A percentile compares a stretch with the other conserved stretches of the same genome.
phyloP scores from a whole-genome alignment of 2,113 vertebrate species.

The Larimichthys polyactis region DNA sequence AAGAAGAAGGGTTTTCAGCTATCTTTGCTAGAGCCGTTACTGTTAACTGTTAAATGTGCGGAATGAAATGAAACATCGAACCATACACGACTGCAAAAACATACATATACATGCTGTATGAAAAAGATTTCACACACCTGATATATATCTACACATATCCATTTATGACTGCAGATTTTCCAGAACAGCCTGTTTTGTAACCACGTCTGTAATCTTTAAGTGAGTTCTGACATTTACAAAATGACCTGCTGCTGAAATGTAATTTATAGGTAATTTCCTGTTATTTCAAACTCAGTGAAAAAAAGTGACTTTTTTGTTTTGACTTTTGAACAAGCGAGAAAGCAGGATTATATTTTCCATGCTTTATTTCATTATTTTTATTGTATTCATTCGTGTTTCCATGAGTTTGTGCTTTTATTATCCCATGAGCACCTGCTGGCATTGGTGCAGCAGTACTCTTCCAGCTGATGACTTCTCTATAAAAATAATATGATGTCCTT shows the following conservation, averaged over 20 bases:
- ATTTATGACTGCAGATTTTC: background rate
- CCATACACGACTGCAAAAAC: too few relatives aligned
- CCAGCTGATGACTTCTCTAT: background rate
- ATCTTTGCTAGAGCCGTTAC: background rate
- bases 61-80: background rate
- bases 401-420: background rate
- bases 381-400: background rate
- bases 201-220: background rate
- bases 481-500: background rate
- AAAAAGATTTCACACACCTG: background rate
- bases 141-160: background rate
- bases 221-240: background rate
- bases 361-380: background rate
- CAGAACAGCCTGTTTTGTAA: background rate
- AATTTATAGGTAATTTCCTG: background rate
- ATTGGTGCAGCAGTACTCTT: background rate
- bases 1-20: background rate
- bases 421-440: slow-evolving; percentile 3
- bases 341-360: background rate
- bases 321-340: background rate
- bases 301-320: background rate
- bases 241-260: background rate
- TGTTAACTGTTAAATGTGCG: background rate
- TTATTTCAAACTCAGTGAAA: background rate
- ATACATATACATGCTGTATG: background rate